Base-by-base conservation (phyloP, 2,888 invertebrate genomes). In the Tenthredo amoena region DNA sequence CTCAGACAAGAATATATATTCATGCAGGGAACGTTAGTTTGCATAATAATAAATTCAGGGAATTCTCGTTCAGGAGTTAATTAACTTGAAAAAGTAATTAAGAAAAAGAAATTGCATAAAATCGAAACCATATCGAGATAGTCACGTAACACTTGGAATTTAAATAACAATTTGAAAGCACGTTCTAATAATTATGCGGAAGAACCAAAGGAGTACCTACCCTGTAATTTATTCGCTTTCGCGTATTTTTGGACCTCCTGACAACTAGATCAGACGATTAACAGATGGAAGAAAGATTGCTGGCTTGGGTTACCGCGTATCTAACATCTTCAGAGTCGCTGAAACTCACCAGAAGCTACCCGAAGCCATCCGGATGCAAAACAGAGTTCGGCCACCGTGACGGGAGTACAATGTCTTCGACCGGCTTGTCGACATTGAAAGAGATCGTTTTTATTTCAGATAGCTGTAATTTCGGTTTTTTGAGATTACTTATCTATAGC, bases 81-180 rank as follows among this genome's bases (percentile, higher is more conserved):
- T 83, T 83, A 71, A 83, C 68, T 83, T 47, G 65, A 83, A 50
- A 47, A 9, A 83, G 83, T 31, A 68, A 83, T 83, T 83, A 71
- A 68, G 40, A 47, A 62, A 37, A 83, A 68, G 83, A 83, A 83
- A 83, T 83, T 83, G 83, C 65, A 83, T 83, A 65, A 83, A 83
- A 83, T 83, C 71, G 83, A 83, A 83, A 83, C 83, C 31, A 50
- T 62, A 81, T 58, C 12, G 62, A 83, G 71, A 65, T 68, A 47
- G 26, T 40, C 62, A 83, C 83, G 83, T 83, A 83, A 83, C 50
- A 71, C 15, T 47, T 18, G 62, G 68, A 83, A 83, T 83, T 71
- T 71, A 62, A 58, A 81, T 81, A 81, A 58, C 5, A 47, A 83
- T 47, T 68, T 68, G 68, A 68, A 83, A 68, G 83, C 50, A 83